Evolutionary conservation across 2,797 vertebrate species (phyloP).

Genomic region (Aulostomus chinensis): DNA sequence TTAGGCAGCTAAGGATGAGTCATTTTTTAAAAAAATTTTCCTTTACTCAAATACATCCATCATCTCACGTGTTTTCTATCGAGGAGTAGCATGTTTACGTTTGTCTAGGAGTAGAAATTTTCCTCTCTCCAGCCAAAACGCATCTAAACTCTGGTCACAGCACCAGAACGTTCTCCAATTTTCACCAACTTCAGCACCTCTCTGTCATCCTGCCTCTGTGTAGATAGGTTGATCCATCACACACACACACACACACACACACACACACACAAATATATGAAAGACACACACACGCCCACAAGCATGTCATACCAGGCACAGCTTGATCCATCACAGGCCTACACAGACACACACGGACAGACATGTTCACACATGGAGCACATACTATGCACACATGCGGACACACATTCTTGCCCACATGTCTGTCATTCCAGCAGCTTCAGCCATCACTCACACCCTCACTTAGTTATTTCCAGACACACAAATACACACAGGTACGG

Average conservation of each 20-base stretch:
- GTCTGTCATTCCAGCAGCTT: constrained; percentile 41
- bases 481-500: constrained; percentile 2
- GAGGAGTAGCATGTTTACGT: no score
- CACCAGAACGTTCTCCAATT: constrained; percentile 50
- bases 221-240: constrained; percentile 69
- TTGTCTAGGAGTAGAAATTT: no score
- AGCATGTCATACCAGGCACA: constrained; percentile 64
- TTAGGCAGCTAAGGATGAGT: no score
- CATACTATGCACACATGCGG: constrained; percentile 19
- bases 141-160: constrained; percentile 58
- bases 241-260: constrained; percentile 12
- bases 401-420: constrained; percentile 32
- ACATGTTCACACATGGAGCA: constrained; percentile 33
- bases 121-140: constrained; percentile 16
- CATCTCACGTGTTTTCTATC: no score
- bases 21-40: no score
- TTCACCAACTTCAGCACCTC: constrained; percentile 50
- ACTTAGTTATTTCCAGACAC: constrained; percentile 3
- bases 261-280: neutral
- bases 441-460: constrained; percentile 44
- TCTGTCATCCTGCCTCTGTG: constrained; percentile 61
- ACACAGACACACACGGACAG: constrained; percentile 29
- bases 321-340: constrained; percentile 66
- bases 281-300: constrained; percentile 38
- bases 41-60: no score